Base-by-base conservation (phyloP, 1,140 invertebrate species). In the Trialeurodes vaporariorum region DNA sequence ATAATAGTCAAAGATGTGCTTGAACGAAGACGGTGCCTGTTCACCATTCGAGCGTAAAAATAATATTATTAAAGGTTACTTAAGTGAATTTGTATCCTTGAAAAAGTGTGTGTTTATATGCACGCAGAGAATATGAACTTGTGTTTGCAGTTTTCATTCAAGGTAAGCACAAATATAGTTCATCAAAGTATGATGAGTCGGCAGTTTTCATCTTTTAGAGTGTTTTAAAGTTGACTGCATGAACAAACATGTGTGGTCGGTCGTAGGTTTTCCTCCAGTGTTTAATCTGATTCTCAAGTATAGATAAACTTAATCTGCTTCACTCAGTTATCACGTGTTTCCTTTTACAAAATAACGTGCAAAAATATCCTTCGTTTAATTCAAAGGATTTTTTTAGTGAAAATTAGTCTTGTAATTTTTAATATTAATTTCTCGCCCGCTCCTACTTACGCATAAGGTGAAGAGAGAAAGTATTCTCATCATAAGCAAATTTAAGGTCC, bases 51-150 rank as follows among this genome's bases (percentile, higher is more conserved):
- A 5, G 34, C 34, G 34, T 49, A 49, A 49, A 49, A 49, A 49
- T 49, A 49, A 49, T 49, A 49, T 49, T 49, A 49, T 49, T 49
- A 49, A 49, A 49, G 34, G 34, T 49, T 49, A 49, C 34, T 49
- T 49, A 17, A 49, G 34, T 49, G 34, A 49, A 49, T 49, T 49
- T 49, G n/a, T 49, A 49, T 49, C 5, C 34, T n/a, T n/a, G n/a
- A n/a, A n/a, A n/a, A n/a, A n/a, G n/a, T n/a, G n/a, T n/a, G 34
- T 49, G 17, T 49, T 49, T 49, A 49, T 17, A 49, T 17, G 17
- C 5, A 49, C 5, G 34, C 34, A n/a, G n/a, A n/a, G n/a, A n/a
- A n/a, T n/a, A n/a, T n/a, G n/a, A n/a, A 49, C 34, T 17, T 49
- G 34, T 49, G 34, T 49, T 49, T 49, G 34, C 17, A 17, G 34